These are phyloP conservation scores for Microcebus griseorufus DNA, from an alignment of 2,113 vertebrate species.

Conservation along the genomic window DNA sequence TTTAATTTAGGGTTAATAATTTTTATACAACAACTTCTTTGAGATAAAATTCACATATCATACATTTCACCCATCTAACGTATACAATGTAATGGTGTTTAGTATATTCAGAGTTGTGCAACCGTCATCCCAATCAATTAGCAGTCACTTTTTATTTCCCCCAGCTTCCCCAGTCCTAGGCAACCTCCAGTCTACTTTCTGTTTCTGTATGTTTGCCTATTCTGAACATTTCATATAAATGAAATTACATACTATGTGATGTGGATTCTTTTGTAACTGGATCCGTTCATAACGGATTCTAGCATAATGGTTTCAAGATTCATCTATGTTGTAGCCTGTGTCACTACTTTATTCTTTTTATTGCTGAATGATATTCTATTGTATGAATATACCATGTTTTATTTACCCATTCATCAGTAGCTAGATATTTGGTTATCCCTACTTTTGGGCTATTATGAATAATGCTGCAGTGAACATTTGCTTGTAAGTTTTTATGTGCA, in stretches of 20 bases:
- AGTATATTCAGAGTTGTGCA: not conserved
- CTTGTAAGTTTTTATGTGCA: not conserved
- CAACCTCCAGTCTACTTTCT: not conserved
- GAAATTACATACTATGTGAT: not conserved
- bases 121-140: not conserved
- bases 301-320: not conserved
- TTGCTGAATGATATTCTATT: not conserved
- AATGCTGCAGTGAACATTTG: not conserved
- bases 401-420: not conserved
- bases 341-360: not conserved
- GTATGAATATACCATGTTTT: not conserved
- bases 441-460: constrained; percentile 16
- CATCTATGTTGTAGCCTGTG: not conserved
- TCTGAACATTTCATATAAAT: not conserved
- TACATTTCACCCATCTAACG: not conserved
- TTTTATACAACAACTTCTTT: constrained; percentile 13
- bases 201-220: not conserved
- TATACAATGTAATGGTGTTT: not conserved
- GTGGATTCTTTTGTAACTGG: not conserved
- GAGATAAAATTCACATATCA: not conserved
- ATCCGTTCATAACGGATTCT: not conserved
- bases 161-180: not conserved
- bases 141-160: not conserved
- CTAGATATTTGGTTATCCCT: constrained; percentile 29
- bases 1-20: not conserved